These are phyloP conservation scores for Boloria selene DNA, from an alignment of 2,888 invertebrate species.

Conservation along the genomic window DNA sequence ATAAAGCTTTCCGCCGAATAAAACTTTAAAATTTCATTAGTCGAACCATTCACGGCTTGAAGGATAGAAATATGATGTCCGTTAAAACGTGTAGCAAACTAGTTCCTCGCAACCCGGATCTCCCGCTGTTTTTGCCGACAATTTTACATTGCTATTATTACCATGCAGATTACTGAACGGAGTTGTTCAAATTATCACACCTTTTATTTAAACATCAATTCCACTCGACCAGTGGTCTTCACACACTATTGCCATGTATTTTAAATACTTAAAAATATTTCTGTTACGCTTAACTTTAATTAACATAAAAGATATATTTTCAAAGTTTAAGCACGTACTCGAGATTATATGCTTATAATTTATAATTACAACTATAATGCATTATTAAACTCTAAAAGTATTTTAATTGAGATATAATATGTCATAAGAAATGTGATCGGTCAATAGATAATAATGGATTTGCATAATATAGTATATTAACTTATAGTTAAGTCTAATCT, in stretches of 20 bases:
- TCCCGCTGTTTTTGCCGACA: constrained; percentile 20
- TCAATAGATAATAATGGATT: no score
- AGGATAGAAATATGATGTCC: neutral
- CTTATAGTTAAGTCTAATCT: no score
- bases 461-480: no score
- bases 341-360: no score
- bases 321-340: no score
- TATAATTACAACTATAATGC: no score
- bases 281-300: no score
- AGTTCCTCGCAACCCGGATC: constrained; percentile 31
- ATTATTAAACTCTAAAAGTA: no score
- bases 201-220: neutral
- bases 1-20: constrained; percentile 16
- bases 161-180: neutral
- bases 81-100: constrained; percentile 38
- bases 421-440: no score
- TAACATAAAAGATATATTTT: no score
- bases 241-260: neutral
- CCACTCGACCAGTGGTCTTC: neutral
- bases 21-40: constrained; percentile 40
- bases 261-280: neutral
- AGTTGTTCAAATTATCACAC: constrained; percentile 3
- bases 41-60: neutral
- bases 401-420: no score
- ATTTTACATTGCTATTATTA: neutral